phyloP scores from a whole-genome alignment of 2,113 vertebrate genomes.

The Hypanus sabinus region DNA sequence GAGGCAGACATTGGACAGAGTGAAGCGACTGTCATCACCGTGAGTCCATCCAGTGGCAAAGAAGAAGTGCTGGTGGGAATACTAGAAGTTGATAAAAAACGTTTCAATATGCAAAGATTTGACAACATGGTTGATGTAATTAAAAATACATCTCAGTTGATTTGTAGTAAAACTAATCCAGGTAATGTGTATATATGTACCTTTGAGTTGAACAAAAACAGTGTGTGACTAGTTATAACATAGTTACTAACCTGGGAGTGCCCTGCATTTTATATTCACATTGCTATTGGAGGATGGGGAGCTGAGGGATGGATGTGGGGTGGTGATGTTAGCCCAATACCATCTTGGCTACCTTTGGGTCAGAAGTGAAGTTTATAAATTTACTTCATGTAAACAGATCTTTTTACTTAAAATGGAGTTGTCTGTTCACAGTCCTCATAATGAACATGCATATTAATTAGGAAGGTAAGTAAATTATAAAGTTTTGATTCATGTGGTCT shows the following conservation, averaged over 20 bases:
- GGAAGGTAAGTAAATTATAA: no score
- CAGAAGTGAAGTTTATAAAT: not conserved
- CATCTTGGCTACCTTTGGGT: not conserved
- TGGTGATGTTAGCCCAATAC: no score
- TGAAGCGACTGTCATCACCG: slow-evolving; percentile 54
- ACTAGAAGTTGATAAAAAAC: slow-evolving; percentile 43
- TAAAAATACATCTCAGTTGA: slow-evolving; percentile 50
- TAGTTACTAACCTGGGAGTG: not conserved
- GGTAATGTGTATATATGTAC: slow-evolving; percentile 48
- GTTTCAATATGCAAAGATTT: slow-evolving; percentile 58
- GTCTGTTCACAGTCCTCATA: no score
- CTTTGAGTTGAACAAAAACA: not conserved
- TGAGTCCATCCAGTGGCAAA: slow-evolving; percentile 55
- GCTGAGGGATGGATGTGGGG: not conserved
- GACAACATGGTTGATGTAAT: slow-evolving; percentile 51
- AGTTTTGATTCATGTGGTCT: no score
- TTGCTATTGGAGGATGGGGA: no score
- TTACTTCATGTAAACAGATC: no score
- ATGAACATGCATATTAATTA: no score
- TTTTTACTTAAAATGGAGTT: no score
- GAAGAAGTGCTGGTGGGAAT: slow-evolving; percentile 55
- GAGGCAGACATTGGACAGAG: slow-evolving; percentile 45
- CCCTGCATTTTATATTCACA: no score
- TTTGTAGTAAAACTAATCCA: slow-evolving; percentile 61
- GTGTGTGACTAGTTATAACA: not conserved